phyloP scores from a whole-genome alignment of 2,113 vertebrate genomes.

The Dolichallabes microphthalmus region DNA sequence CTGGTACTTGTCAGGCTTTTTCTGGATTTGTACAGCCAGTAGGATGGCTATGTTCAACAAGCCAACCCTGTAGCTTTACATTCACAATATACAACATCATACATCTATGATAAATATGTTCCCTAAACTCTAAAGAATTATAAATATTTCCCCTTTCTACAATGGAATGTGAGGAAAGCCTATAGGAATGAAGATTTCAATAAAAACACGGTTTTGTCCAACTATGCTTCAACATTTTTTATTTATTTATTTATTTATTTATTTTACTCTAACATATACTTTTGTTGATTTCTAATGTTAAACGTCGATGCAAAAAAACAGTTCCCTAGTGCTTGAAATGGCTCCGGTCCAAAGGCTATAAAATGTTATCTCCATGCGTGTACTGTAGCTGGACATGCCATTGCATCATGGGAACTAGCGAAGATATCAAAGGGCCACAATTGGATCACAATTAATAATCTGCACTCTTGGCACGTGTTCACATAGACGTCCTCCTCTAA shows the following conservation, averaged over 20 bases:
- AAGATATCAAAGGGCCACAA: conserved; percentile 63
- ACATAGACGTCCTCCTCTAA: conserved; percentile 52
- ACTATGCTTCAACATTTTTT: conserved; percentile 6
- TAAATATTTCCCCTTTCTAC: background rate
- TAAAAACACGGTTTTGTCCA: conserved; percentile 22
- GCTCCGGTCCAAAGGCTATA: conserved; percentile 51
- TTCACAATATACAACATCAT: background rate
- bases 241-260: no score
- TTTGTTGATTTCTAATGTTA: conserved; percentile 30
- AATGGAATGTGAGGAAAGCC: conserved; percentile 27
- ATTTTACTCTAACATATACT: conserved; percentile 12
- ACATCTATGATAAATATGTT: background rate
- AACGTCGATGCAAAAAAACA: conserved; percentile 36
- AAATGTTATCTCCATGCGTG: conserved; percentile 54
- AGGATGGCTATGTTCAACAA: background rate
- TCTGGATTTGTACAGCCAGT: background rate
- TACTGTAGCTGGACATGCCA: conserved; percentile 39
- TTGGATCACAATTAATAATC: conserved; percentile 59
- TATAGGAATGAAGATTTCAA: background rate
- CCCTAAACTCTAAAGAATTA: background rate
- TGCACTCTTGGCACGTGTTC: conserved; percentile 59
- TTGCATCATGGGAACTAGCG: conserved; percentile 64
- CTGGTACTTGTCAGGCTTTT: background rate
- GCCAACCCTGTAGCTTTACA: conserved; percentile 8
- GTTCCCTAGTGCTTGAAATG: conserved; percentile 31